phyloP scores from a whole-genome alignment of 2,113 vertebrate species.

The Parotia lawesii region DNA sequence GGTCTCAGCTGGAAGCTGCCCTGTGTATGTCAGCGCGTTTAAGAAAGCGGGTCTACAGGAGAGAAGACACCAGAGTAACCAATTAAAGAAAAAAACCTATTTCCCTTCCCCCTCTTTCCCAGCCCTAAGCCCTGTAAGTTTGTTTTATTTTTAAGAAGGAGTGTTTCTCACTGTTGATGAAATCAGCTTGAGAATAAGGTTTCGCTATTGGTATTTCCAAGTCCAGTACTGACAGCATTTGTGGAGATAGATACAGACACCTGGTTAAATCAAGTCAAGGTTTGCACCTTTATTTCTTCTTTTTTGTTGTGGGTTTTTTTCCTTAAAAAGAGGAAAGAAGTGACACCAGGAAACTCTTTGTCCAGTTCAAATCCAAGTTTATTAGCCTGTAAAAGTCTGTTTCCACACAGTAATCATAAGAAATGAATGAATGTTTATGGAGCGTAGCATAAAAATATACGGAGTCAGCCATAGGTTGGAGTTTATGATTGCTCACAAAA shows the following conservation, averaged over 20 bases:
- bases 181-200: background rate
- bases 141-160: background rate
- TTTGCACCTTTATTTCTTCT: background rate
- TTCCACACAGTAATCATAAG: constrained; percentile 56
- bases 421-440: constrained; percentile 55
- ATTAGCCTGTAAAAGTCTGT: constrained; percentile 58
- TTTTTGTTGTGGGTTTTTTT: background rate
- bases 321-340: constrained; percentile 26
- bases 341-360: background rate
- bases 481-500: constrained; percentile 59
- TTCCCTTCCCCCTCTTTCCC: background rate
- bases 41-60: constrained; percentile 17
- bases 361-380: constrained; percentile 61
- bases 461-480: constrained; percentile 22
- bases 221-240: background rate
- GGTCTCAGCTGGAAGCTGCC: constrained; percentile 15
- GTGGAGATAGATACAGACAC: background rate
- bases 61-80: background rate
- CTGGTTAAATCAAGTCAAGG: constrained; percentile 17
- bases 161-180: background rate
- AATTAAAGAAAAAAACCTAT: background rate
- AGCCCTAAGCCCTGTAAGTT: background rate
- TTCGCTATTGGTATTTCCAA: constrained; percentile 11
- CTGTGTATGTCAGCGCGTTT: background rate
- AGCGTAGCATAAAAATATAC: constrained; percentile 25